phyloP scores from a whole-genome alignment of 2,113 vertebrate genomes.

The Hippocampus abdominalis region DNA sequence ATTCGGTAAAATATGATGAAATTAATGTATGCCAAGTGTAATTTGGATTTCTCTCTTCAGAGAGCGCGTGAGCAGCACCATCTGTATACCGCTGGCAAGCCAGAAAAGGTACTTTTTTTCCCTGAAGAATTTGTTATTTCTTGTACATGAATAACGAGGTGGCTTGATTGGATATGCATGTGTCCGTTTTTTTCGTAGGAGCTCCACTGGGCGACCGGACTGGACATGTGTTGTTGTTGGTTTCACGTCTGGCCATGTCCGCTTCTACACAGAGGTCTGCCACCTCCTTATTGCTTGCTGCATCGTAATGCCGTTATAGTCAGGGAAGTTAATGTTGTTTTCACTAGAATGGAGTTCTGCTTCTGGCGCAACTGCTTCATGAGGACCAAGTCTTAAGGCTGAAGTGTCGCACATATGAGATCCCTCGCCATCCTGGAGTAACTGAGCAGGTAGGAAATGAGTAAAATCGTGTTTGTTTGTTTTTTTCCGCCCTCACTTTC shows the following conservation, averaged over 20 bases:
- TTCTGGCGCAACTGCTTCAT: conserved; percentile 92
- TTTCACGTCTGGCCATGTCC: conserved; percentile 91
- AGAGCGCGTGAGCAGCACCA: conserved; percentile 84
- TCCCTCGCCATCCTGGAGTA: conserved; percentile 90
- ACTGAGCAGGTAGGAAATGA: conserved; percentile 84
- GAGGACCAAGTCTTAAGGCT: conserved; percentile 89
- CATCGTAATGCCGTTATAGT: background rate
- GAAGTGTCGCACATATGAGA: conserved; percentile 96
- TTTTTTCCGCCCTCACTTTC: background rate
- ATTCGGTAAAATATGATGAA: background rate
- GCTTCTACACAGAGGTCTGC: conserved; percentile 93
- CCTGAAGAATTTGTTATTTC: background rate
- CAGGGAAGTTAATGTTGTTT: background rate
- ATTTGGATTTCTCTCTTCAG: conserved; percentile 63
- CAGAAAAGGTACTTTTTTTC: conserved; percentile 84
- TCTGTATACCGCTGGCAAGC: conserved; percentile 93
- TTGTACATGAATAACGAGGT: background rate
- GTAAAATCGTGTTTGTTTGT: background rate
- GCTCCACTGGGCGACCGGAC: conserved; percentile 93
- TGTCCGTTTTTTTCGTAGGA: conserved; percentile 74
- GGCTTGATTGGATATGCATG: conserved; percentile 19
- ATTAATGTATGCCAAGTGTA: background rate
- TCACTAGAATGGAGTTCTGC: conserved; percentile 85
- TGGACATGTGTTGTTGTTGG: conserved; percentile 97
- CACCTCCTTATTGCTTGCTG: background rate